phyloP scores from a whole-genome alignment of 2,797 vertebrate species.

The Hirundo rustica region DNA sequence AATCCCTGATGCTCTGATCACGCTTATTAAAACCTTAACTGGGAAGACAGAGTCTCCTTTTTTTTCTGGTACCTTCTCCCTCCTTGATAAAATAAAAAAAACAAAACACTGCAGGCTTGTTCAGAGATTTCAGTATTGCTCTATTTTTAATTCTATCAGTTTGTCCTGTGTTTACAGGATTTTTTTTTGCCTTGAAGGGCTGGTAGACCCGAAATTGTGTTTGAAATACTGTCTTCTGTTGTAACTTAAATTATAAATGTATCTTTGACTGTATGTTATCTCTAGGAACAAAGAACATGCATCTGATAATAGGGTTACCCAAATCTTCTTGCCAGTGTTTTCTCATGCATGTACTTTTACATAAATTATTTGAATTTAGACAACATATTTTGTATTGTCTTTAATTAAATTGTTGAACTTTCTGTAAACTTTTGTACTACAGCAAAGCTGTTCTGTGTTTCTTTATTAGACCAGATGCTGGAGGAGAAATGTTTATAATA shows the following conservation, averaged over 20 bases:
- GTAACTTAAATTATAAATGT: slow-evolving; percentile 26
- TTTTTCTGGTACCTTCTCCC: background rate
- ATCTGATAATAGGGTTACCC: background rate
- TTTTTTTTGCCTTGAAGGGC: background rate
- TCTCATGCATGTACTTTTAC: slow-evolving; percentile 55
- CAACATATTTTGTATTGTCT: slow-evolving; percentile 59
- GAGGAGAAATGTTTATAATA: slow-evolving; percentile 45
- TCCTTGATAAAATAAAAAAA: background rate
- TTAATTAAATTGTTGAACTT: slow-evolving; percentile 55
- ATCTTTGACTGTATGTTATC: slow-evolving; percentile 19
- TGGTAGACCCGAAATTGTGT: slow-evolving; percentile 12
- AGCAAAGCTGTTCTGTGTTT: slow-evolving; percentile 60
- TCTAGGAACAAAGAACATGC: background rate
- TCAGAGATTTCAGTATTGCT: slow-evolving; percentile 1
- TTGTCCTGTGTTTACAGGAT: background rate
- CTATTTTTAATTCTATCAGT: background rate
- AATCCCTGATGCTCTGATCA: background rate
- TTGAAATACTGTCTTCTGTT: slow-evolving; percentile 32
- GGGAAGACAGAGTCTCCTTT: background rate
- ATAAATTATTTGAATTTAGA: slow-evolving; percentile 50
- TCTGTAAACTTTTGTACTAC: slow-evolving; percentile 56
- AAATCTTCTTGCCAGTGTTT: background rate
- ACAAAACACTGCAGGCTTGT: background rate
- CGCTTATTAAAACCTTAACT: background rate
- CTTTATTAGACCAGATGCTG: slow-evolving; percentile 61